Conservation (phyloP, 2,888 invertebrate genomes). For the Congeria kusceri region DNA sequence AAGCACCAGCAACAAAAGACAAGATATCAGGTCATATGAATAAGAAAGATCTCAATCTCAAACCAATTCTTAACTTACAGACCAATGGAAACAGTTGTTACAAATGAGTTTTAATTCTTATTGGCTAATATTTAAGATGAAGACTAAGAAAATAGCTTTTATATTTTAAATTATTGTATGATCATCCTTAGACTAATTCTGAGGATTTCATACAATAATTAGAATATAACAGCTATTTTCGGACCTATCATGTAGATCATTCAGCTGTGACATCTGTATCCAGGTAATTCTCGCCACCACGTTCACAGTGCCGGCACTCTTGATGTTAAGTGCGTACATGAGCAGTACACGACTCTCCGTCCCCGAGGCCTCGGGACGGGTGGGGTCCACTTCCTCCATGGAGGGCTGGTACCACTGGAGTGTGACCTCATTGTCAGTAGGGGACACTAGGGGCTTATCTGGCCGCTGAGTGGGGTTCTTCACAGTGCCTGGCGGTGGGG, state of each 20-base stretch:
- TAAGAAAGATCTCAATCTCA: too few species aligned
- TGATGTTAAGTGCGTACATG: conserved; percentile 74
- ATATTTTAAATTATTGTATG: too few species aligned
- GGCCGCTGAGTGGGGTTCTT: conserved; percentile 61
- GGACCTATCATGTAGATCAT: conserved; percentile 81
- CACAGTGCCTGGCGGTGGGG: conserved; percentile 70
- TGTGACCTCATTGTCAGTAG: conserved; percentile 76
- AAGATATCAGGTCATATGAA: too few species aligned
- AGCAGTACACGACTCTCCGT: conserved; percentile 73
- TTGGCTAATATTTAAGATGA: too few species aligned
- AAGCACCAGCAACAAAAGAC: too few species aligned
- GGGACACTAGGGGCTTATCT: conserved; percentile 70
- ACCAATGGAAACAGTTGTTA: too few species aligned
- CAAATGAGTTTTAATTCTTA: too few species aligned
- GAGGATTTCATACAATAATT: too few species aligned
- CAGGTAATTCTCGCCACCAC: conserved; percentile 66
- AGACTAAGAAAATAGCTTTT: too few species aligned
- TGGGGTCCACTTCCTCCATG: conserved; percentile 73
- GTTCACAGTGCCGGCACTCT: conserved; percentile 59
- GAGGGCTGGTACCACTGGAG: conserved; percentile 83
- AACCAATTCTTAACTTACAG: too few species aligned
- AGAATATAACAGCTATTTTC: conserved; percentile 10
- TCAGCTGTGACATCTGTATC: conserved; percentile 77
- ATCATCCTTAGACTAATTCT: too few species aligned
- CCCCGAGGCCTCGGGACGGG: conserved; percentile 67